Evolutionary conservation across 2,888 invertebrate genomes (phyloP).

Genomic region (Panopea generosa): DNA sequence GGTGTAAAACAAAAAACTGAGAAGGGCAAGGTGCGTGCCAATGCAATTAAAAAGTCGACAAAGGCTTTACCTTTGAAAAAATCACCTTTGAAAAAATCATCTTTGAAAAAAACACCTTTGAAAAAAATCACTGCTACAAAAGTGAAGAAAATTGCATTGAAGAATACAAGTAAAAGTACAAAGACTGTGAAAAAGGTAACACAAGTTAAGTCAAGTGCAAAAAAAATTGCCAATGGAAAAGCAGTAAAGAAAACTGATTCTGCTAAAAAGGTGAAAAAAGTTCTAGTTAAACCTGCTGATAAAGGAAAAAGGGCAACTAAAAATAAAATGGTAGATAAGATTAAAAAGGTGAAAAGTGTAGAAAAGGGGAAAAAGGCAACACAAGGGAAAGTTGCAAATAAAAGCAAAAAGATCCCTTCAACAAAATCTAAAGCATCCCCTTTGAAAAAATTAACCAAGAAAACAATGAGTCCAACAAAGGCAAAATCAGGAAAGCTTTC

Average conservation of each 20-base stretch:
- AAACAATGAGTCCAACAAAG: background rate
- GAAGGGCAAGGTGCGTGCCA: background rate
- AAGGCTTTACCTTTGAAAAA: too few relatives aligned
- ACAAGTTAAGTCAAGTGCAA: constrained; percentile 11
- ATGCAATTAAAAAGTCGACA: too few relatives aligned
- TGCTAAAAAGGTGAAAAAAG: too few relatives aligned
- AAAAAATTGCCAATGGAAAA: constrained; percentile 12
- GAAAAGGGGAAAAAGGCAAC: background rate
- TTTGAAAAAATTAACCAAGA: background rate
- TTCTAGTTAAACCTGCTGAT: constrained; percentile 1
- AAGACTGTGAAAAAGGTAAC: background rate
- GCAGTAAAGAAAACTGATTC: background rate
- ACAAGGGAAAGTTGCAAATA: too few relatives aligned
- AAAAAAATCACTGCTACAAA: background rate
- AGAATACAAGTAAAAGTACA: background rate
- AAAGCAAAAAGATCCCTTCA: background rate
- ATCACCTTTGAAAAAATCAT: too few relatives aligned
- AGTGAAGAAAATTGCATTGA: background rate
- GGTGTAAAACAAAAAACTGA: constrained; percentile 3
- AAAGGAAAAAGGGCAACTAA: background rate
- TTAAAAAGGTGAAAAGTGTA: background rate
- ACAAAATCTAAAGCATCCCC: background rate
- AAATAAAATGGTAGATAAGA: too few relatives aligned
- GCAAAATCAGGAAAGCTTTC: constrained; percentile 2
- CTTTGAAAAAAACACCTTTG: background rate